phyloP scores from a whole-genome alignment of 2,113 vertebrate species.

The Grallaria varia region DNA sequence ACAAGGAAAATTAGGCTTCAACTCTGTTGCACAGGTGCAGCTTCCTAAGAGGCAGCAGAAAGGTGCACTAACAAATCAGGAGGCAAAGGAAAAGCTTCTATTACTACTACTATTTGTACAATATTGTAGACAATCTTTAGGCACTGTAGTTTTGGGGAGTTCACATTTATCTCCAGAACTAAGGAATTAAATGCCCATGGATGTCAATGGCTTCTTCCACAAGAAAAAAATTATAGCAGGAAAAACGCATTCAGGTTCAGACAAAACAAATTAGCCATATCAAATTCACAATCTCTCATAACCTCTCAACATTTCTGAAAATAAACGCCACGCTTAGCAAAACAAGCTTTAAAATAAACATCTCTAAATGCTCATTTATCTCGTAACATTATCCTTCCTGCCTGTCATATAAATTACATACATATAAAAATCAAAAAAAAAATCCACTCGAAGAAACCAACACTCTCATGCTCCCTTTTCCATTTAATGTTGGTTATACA shows the following conservation, averaged over 20 bases:
- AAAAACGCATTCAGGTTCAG: background rate
- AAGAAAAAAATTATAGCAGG: background rate
- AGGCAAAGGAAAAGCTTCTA: background rate
- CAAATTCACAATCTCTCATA: background rate
- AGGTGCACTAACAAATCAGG: background rate
- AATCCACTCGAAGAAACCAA: conserved; percentile 10
- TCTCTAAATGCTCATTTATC: conserved; percentile 23
- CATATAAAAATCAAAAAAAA: conserved; percentile 28
- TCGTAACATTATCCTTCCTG: background rate
- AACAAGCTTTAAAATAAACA: conserved; percentile 51
- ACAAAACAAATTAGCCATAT: conserved; percentile 29
- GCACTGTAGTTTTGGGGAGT: background rate
- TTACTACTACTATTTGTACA: background rate
- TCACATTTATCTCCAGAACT: background rate
- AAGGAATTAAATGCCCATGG: background rate
- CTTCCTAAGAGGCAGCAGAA: background rate
- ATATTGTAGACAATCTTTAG: background rate
- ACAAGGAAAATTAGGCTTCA: background rate
- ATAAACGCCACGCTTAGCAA: conserved; percentile 13
- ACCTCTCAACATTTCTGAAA: conserved; percentile 17
- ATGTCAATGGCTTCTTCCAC: background rate
- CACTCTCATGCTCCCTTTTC: background rate
- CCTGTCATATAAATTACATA: background rate
- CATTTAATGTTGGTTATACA: background rate
- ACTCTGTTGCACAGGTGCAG: background rate